Base-by-base conservation (phyloP, 2,113 vertebrate species). In the Xiphophorus couchianus region DNA sequence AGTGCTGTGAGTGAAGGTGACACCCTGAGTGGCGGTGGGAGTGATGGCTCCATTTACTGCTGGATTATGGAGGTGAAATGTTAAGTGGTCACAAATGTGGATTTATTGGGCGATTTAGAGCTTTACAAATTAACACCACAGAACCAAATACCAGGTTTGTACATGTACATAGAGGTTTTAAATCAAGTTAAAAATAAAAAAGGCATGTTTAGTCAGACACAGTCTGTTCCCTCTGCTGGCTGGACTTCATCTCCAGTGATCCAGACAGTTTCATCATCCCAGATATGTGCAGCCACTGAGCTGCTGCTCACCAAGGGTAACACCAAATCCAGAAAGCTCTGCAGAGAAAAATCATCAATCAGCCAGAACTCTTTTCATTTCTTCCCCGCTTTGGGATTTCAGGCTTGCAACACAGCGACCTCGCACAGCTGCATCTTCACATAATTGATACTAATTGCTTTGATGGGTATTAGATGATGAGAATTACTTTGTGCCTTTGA, bases 381-480 rank as follows among this genome's bases (percentile, higher is more conserved):
- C 69, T 13, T 71, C 65, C 62, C 69, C 72, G 67, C 82, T 81
- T 71, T 73, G 77, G 75, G 83, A 74, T 85, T 81, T 87, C 74
- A 68, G 51, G 66, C 75, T 58, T 75, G 22, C 69, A 74, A 76
- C 12, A 85, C 66, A 87, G 77, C 77, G 65, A 84, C 82, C 80
- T 90, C 86, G 82, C 64, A 25, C 90, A 88, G 90, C 93, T 92
- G 91, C 89, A 74, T 90, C 88, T 82, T 84, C 84, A 92, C 82
- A 90, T 93, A 93, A 93, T 91, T 94, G 91, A 91, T 87, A 84
- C 74, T 90, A 92, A 93, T 94, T 91, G 86, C 90, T 86, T 92
- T 84, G 90, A 93, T 91, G 89, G 86, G 90, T 84, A 93, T 93
- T 92, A 92, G 87, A 87, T 85, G 62, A 84, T 89, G 74, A 85